phyloP scores from a whole-genome alignment of 1,140 invertebrate species.

The Drosophila rhopaloa region DNA sequence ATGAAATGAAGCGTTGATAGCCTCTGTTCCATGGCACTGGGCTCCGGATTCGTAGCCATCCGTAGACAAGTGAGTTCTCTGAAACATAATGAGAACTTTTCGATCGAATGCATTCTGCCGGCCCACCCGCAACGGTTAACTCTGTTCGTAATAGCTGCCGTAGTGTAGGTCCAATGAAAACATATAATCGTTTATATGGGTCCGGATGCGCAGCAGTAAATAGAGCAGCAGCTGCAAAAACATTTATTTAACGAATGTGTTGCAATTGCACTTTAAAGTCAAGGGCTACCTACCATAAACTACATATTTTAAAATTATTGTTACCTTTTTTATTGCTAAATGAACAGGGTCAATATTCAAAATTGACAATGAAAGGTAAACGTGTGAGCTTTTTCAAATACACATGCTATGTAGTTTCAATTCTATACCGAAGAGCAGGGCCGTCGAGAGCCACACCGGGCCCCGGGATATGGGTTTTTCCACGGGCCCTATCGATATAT shows the following conservation, averaged over 20 bases:
- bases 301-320: too few species aligned
- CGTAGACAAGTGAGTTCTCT: slow-evolving; percentile 15
- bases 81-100: slow-evolving; percentile 81
- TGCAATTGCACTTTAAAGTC: slow-evolving; percentile 44
- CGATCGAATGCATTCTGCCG: slow-evolving; percentile 74
- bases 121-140: slow-evolving; percentile 29
- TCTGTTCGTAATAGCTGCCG: slow-evolving; percentile 13
- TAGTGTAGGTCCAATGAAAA: slow-evolving; percentile 42
- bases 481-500: too few species aligned
- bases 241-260: slow-evolving; percentile 53
- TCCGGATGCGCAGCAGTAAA: slow-evolving; percentile 38
- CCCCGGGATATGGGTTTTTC: too few species aligned
- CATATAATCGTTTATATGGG: slow-evolving; percentile 63
- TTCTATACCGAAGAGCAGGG: too few species aligned
- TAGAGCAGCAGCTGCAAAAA: slow-evolving; percentile 50
- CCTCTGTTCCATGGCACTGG: slow-evolving; percentile 20
- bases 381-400: too few species aligned
- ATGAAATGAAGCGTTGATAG: slow-evolving; percentile 77
- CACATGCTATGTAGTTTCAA: too few species aligned
- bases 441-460: too few species aligned
- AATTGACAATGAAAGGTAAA: too few species aligned
- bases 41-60: slow-evolving; percentile 4
- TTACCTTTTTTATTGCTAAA: too few species aligned
- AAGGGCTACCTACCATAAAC: not conserved
- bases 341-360: too few species aligned